Percentiles rank a stretch among this genome's conserved stretches.
Conservation (phyloP, 2,797 vertebrate genomes). For the Pipistrellus kuhlii region DNA sequence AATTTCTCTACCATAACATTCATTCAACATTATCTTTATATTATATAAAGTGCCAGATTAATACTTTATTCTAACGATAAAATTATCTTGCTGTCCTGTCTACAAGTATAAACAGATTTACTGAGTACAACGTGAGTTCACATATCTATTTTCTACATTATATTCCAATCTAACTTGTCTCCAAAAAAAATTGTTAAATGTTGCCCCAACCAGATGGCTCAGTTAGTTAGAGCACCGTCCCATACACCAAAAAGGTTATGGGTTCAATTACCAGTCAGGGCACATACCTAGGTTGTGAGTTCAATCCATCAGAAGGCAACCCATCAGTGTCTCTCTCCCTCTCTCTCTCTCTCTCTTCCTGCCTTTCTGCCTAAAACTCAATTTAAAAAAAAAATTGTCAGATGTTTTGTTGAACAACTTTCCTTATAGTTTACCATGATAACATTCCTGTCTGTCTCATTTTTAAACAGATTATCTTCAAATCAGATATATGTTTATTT, state of each 20-base stretch:
- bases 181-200: not conserved
- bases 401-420: not conserved
- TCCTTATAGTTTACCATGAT: not conserved
- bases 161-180: not conserved
- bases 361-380: not conserved
- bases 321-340: rapidly evolving
- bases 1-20: not conserved
- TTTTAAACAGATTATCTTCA: not conserved
- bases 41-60: not conserved
- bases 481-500: constrained; percentile 7
- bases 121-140: not conserved
- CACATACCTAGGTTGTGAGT: not conserved
- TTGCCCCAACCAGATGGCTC: not conserved
- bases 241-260: not conserved
- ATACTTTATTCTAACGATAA: no score
- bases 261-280: not conserved
- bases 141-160: not conserved
- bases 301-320: not conserved
- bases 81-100: not conserved
- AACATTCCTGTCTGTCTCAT: not conserved
- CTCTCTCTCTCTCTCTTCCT: not conserved
- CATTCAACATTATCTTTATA: not conserved
- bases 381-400: not conserved
- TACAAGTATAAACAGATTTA: constrained; percentile 6
- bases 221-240: not conserved